Evolutionary conservation across 2,888 invertebrate genomes (phyloP), one percentile per base, ranked within the genome.

Genomic region (Lepidochitona cinerea): DNA sequence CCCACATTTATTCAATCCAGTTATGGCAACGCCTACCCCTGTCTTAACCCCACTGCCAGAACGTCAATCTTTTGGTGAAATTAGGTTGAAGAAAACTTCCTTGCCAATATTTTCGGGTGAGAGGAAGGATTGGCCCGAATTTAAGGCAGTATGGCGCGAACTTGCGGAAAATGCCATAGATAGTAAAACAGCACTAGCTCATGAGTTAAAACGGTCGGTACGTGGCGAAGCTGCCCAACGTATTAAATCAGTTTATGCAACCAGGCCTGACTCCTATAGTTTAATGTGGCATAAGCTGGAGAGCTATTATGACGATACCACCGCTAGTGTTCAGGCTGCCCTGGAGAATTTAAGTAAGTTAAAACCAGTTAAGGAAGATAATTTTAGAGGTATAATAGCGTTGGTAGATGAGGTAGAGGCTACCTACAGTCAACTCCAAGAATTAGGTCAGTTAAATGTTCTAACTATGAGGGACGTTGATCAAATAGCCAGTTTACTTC

Each of bases 401-500:
- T 32, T 59, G 4, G 29, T 59, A 2, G 59, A 59, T 59, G 59
- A 59, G 29, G 29, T 59, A 9, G 9, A 54, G 23, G 54, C 54
- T 23, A 7, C 54, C 12, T 54, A 54, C 7, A n/a, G 54, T 23
- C 14, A 54, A 54, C 14, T 54, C n/a, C n/a, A 54, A 12, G 54
- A 54, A 23, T 7, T 59, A 4, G 12, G 9, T 59, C 26, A 59
- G 29, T 7, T 54, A 7, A 18, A 59, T 59, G 32, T 9, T 29
- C 52, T 68, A 3, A 68, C 23, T 32, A 41, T 68, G 32, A 68
- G 68, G 9, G 49, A 68, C 29, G 68, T 68, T 0, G 32, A 68
- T 41, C 68, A 68, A 26, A 35, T 26, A 1, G n/a, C 49, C 12
- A 14, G 32, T 23, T 29, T 68, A 6, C 41, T 68, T 0, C 41